These are phyloP conservation scores for Danio albolineatus DNA, from an alignment of 2,797 vertebrate species.

Conservation along the genomic window DNA sequence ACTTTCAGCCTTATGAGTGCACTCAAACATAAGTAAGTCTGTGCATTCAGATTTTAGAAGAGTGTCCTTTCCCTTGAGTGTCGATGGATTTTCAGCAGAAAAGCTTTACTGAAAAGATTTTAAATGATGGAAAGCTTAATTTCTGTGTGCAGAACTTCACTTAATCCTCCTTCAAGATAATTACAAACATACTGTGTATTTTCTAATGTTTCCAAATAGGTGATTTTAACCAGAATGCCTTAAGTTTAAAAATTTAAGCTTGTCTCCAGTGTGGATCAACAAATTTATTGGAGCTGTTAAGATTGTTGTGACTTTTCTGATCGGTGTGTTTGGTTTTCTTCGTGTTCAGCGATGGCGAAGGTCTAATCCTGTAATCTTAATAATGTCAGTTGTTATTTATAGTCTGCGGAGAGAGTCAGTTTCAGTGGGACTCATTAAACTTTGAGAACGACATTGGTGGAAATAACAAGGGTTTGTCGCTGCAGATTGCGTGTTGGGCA, in stretches of 20 bases:
- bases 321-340: constrained; percentile 15
- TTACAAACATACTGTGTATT: constrained; percentile 5
- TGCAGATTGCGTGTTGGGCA: not conserved
- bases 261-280: constrained; percentile 4
- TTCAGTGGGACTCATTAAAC: constrained; percentile 30
- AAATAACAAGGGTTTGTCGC: constrained; percentile 4
- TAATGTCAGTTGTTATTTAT: constrained; percentile 17
- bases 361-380: constrained; percentile 11
- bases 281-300: not conserved
- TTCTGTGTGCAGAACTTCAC: constrained; percentile 3
- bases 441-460: constrained; percentile 8
- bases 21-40: not conserved
- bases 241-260: not conserved
- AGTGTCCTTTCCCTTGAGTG: not conserved
- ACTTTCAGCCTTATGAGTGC: not conserved
- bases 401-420: constrained; percentile 13
- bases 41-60: constrained; percentile 5
- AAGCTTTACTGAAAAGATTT: not conserved
- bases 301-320: not conserved
- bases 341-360: not conserved
- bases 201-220: not conserved
- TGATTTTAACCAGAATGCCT: not conserved
- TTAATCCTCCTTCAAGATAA: constrained; percentile 20
- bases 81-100: not conserved
- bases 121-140: not conserved